phyloP scores from a whole-genome alignment of 2,888 invertebrate genomes.

The Caenorhabditis doughertyi region DNA sequence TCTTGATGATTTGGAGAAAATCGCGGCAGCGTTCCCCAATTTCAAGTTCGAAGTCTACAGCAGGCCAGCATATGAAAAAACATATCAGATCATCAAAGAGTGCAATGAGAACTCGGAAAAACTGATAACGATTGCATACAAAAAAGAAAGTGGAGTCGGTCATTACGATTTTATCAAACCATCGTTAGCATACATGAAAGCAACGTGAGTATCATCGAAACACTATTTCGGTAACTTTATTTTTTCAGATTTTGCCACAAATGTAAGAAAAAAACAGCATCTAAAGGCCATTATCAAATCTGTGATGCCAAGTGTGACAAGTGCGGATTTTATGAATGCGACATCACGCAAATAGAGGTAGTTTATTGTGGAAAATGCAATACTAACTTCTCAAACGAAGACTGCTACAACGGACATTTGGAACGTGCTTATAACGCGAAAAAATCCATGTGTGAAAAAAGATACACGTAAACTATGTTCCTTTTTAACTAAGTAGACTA shows the following conservation, averaged over 20 bases:
- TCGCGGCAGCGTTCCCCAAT: background rate
- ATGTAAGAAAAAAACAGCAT: background rate
- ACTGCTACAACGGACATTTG: slow-evolving; percentile 6
- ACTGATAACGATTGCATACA: background rate
- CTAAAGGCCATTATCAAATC: slow-evolving; percentile 1
- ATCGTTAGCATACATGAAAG: background rate
- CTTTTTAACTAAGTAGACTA: background rate
- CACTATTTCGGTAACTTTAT: background rate
- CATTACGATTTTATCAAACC: slow-evolving; percentile 13
- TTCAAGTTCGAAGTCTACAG: slow-evolving; percentile 8
- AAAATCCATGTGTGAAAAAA: slow-evolving; percentile 4
- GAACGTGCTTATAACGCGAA: background rate
- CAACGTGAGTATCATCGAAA: background rate
- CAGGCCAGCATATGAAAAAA: background rate
- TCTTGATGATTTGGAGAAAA: background rate
- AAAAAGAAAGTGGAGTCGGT: background rate
- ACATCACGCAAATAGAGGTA: background rate
- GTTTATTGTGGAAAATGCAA: background rate
- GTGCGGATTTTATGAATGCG: slow-evolving; percentile 10
- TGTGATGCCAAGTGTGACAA: too few species aligned
- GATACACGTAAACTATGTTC: slow-evolving; percentile 8
- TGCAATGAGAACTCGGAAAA: background rate
- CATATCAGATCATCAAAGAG: slow-evolving; percentile 1
- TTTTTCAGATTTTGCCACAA: background rate
- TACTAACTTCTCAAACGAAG: slow-evolving; percentile 6